Evolutionary conservation across 2,113 vertebrate genomes (phyloP).

Genomic region (Serilophus lunatus): DNA sequence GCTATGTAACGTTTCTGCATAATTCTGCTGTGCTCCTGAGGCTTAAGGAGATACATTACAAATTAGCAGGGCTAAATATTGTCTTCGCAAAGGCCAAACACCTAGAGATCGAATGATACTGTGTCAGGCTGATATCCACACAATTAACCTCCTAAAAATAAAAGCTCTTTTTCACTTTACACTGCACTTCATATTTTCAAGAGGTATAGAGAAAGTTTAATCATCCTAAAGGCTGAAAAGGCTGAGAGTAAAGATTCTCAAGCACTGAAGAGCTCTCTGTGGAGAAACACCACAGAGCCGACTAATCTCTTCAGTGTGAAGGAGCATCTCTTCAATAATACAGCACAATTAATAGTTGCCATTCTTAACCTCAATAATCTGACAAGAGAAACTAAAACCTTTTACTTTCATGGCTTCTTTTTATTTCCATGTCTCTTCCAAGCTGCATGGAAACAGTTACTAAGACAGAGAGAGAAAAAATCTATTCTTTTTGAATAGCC

Average conservation of each 20-base stretch:
- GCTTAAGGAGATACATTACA: background rate
- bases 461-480: background rate
- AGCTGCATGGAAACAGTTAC: background rate
- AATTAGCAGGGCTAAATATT: background rate
- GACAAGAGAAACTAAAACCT: background rate
- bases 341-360: background rate
- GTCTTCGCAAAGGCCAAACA: background rate
- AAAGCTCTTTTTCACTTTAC: background rate
- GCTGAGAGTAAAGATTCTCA: background rate
- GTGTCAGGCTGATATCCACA: background rate
- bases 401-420: background rate
- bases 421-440: background rate
- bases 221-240: background rate
- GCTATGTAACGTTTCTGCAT: background rate
- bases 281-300: background rate
- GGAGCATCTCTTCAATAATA: background rate
- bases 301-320: background rate
- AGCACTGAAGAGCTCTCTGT: background rate
- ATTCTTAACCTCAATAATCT: background rate
- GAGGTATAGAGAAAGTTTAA: background rate
- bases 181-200: background rate
- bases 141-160: background rate
- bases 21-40: background rate
- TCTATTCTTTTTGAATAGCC: background rate
- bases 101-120: background rate